phyloP scores from a whole-genome alignment of 2,113 vertebrate genomes.

The Falcunculus frontatus region DNA sequence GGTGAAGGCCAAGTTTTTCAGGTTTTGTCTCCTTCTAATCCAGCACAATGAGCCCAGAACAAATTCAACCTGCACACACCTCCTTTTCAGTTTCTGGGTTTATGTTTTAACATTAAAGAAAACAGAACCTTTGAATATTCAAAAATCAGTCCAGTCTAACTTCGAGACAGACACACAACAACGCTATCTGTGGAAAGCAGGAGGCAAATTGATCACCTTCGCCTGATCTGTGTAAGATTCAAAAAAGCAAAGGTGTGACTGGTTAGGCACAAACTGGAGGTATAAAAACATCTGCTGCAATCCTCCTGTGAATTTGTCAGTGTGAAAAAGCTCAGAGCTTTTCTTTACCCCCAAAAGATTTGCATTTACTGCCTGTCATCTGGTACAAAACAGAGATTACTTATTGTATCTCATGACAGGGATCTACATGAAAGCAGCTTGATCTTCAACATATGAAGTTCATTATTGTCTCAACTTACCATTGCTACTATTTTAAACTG shows the following conservation, averaged over 20 bases:
- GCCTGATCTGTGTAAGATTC: rapidly evolving
- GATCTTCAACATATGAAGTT: background rate
- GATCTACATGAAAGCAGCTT: background rate
- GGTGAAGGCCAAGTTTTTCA: background rate
- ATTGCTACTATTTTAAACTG: background rate
- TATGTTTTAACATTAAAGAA: background rate
- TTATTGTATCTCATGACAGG: background rate
- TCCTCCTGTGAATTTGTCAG: background rate
- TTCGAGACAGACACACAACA: background rate
- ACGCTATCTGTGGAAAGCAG: background rate
- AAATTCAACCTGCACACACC: background rate
- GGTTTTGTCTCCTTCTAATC: background rate
- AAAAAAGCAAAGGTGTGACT: background rate
- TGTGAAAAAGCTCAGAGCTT: background rate
- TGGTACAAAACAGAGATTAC: background rate
- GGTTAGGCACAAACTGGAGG: background rate
- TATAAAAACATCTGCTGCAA: background rate
- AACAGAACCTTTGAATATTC: background rate
- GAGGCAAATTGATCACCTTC: rapidly evolving
- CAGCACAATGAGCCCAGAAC: background rate
- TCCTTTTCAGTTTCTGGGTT: background rate
- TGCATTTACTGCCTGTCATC: background rate
- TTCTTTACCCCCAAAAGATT: background rate
- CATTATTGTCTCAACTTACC: background rate
- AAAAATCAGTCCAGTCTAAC: background rate